Percentiles rank a stretch among this genome's conserved stretches.
phyloP scores from a whole-genome alignment of 2,888 invertebrate species.

The Melinopterus prodromus region DNA sequence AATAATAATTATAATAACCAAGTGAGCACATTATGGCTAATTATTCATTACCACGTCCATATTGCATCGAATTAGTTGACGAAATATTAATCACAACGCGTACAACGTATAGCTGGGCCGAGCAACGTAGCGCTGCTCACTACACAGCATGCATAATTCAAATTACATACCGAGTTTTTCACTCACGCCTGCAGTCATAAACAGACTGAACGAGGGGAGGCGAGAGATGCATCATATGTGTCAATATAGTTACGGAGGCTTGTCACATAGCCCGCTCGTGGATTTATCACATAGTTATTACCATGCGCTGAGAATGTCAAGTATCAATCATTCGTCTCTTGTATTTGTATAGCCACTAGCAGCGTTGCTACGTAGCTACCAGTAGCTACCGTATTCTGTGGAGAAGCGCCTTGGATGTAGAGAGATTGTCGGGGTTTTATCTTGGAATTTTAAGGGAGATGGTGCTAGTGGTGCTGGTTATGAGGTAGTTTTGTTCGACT shows the following conservation, averaged over 20 bases:
- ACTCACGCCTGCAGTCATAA: not conserved
- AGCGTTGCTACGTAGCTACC: conserved; percentile 10
- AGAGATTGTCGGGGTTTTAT: not conserved
- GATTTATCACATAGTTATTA: conserved; percentile 38
- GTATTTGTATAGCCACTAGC: not conserved
- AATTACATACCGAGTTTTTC: not conserved
- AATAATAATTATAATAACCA: conserved; percentile 4
- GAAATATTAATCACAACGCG: not conserved
- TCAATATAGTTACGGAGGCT: conserved; percentile 34
- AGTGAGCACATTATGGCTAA: not conserved
- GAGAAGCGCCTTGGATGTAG: not conserved
- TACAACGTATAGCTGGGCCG: not conserved
- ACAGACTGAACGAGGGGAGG: not conserved
- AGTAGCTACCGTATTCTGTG: not conserved
- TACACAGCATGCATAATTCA: not conserved
- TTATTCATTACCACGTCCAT: not conserved
- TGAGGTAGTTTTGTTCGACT: no score
- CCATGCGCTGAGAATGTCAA: conserved; percentile 36
- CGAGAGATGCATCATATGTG: conserved; percentile 10
- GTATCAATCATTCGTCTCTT: conserved; percentile 34
- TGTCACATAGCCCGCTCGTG: conserved; percentile 33
- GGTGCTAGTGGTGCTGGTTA: no score
- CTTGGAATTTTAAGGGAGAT: not conserved
- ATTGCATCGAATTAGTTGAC: not conserved
- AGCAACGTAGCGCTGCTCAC: not conserved